Percentiles rank a stretch among this genome's conserved stretches.
phyloP scores from a whole-genome alignment of 2,797 vertebrate genomes.

The Nannoperca obscura region DNA sequence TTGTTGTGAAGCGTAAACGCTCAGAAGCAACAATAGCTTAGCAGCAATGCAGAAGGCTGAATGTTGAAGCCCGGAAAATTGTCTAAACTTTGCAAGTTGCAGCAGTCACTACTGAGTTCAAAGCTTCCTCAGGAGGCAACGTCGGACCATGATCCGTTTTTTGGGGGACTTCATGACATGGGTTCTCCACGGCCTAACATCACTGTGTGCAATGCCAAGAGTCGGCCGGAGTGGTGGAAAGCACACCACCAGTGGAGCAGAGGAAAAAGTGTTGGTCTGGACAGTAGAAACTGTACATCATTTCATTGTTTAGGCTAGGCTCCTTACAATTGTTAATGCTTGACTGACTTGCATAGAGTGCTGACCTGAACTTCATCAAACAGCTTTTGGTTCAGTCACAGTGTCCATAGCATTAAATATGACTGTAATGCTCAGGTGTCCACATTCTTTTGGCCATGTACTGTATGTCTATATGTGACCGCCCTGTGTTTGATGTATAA shows the following conservation, averaged over 20 bases:
- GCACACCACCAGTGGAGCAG: neutral
- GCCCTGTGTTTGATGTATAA: neutral
- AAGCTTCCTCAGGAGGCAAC: neutral
- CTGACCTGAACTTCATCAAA: neutral
- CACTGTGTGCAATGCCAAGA: neutral
- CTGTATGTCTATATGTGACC: neutral
- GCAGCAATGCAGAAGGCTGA: neutral
- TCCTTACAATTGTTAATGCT: conserved; percentile 4
- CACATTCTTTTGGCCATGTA: neutral
- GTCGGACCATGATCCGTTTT: neutral
- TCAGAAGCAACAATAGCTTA: conserved; percentile 12
- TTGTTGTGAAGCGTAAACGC: conserved; percentile 15
- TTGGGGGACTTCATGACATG: neutral
- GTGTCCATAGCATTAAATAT: neutral
- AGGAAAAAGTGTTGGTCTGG: neutral
- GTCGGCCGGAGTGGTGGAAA: neutral
- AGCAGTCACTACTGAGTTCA: neutral
- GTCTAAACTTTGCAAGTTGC: neutral
- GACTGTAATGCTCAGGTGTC: neutral
- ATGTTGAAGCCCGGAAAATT: neutral
- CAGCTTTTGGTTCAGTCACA: neutral
- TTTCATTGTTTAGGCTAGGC: neutral
- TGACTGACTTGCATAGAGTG: neutral
- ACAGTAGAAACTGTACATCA: neutral
- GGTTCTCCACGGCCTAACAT: neutral